Percentiles rank a stretch among this genome's conserved stretches.
These are phyloP conservation scores for Himalopsyche japonica DNA, from an alignment of 2,888 invertebrate genomes.

Conservation along the genomic window DNA sequence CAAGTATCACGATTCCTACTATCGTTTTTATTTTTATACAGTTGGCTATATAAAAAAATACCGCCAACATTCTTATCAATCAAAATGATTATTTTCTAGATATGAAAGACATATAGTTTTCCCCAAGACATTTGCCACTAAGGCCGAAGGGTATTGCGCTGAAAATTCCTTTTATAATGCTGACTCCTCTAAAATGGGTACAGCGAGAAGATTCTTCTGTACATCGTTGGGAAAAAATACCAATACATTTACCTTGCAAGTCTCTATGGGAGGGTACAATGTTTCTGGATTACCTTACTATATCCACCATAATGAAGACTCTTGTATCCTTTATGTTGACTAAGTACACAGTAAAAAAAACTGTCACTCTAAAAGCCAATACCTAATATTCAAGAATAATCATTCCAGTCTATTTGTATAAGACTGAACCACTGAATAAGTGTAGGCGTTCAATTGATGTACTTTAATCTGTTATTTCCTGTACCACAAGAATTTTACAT, in stretches of 20 bases:
- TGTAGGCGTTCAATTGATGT: too few species aligned
- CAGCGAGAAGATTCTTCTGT: conserved; percentile 82
- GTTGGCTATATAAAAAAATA: too few species aligned
- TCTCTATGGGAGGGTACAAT: conserved; percentile 89
- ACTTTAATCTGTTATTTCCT: too few species aligned
- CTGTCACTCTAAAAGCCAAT: too few species aligned
- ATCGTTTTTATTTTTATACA: too few species aligned
- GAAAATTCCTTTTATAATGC: conserved; percentile 91
- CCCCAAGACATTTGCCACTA: conserved; percentile 86
- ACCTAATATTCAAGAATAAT: too few species aligned
- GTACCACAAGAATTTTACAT: too few species aligned
- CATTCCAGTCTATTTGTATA: too few species aligned
- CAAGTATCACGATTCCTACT: background rate
- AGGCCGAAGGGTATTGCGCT: conserved; percentile 85
- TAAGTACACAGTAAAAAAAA: too few species aligned
- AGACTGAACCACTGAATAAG: too few species aligned
- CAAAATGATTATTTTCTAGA: conserved; percentile 53
- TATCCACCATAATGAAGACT: conserved; percentile 90
- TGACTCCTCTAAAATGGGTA: conserved; percentile 83
- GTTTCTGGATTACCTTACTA: conserved; percentile 69
- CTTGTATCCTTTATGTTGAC: conserved; percentile 78
- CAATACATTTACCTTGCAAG: conserved; percentile 88
- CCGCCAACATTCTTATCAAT: too few species aligned
- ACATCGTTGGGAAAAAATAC: conserved; percentile 74
- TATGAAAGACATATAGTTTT: conserved; percentile 94